Conservation (phyloP, 2,888 invertebrate species). For the Cremastobaeus sp. region DNA sequence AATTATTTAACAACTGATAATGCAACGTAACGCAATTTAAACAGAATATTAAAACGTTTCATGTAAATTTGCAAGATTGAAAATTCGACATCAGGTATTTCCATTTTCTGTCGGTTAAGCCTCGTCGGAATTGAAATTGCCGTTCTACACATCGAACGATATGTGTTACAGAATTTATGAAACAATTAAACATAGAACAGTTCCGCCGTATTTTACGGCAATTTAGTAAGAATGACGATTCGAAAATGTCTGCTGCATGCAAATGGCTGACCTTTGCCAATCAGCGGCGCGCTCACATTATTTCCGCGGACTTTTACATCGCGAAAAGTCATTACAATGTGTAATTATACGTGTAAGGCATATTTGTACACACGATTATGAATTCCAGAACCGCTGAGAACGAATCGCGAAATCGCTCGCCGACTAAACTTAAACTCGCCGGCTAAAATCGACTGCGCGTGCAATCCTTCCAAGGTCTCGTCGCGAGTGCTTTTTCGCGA, state of each 20-base stretch:
- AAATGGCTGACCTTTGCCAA: constrained; percentile 31
- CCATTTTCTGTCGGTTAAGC: no score
- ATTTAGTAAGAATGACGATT: constrained; percentile 10
- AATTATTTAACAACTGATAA: constrained; percentile 27
- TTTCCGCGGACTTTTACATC: constrained; percentile 25
- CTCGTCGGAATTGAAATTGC: no score
- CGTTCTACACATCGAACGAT: no score
- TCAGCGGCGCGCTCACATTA: constrained; percentile 26
- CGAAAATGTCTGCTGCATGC: constrained; percentile 14
- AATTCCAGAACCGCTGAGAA: constrained; percentile 24
- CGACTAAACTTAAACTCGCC: constrained; percentile 36
- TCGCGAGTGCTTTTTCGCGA: no score
- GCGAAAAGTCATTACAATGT: constrained; percentile 44
- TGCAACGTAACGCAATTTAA: constrained; percentile 9
- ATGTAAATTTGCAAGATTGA: no score
- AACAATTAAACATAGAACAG: not conserved
- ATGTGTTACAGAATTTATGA: not conserved
- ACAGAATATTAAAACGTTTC: no score
- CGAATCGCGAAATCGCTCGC: constrained; percentile 34
- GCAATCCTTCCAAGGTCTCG: no score
- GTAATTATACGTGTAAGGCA: constrained; percentile 33
- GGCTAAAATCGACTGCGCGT: constrained; percentile 1
- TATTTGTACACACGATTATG: constrained; percentile 26
- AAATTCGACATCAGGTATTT: no score
- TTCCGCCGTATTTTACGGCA: not conserved